Base-by-base conservation (phyloP, 2,888 invertebrate genomes). In the Ptychoptera contaminata region DNA sequence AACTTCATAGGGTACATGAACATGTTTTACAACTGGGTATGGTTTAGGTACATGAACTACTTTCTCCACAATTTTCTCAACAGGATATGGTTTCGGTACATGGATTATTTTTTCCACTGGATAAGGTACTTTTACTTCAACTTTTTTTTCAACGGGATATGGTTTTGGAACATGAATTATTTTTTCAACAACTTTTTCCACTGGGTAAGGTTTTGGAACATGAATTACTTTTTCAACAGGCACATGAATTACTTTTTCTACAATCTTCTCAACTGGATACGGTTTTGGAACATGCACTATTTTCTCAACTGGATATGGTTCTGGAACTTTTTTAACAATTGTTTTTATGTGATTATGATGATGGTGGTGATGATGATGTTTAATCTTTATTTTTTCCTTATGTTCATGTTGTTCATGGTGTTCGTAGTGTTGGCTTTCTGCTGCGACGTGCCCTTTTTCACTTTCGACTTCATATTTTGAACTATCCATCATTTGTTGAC, bases 331-430 rank as follows among this genome's bases (percentile, higher is more conserved):
- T 57, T 74, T 75, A 37, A 75, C 68, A 16, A 76, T 66, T 32
- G 75, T 75, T 58, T 76, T 73, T 6, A 76, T 60, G 54, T 76
- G 75, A 60, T 72, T 72, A 55, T 76, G 77, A 54, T 76, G 76
- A 56, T 76, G 76, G 53, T 76, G 76, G 51, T 76, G 76, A 54
- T 76, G 77, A 54, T 76, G 77, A 53, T 76, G 76, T 56, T 76
- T 64, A 2, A 65, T 51, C 46, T 62, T 63, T 10, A 65, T 49
- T 46, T 60, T 61, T 44, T 58, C 52, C 12, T 50, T 49, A 36
- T 49, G 48, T 8, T 46, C 32, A 38, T 46, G 46, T 14, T 44
- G 49, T 2, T 49, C 43, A 6, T 50, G 50, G 16, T 48, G 38
- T 16, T 49, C 38, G n/a, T 52, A 43, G 29, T 54, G 46, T 16